Evolutionary conservation across 2,113 vertebrate species (phyloP), one percentile per base, ranked within the genome.

Genomic region (Nestor notabilis): DNA sequence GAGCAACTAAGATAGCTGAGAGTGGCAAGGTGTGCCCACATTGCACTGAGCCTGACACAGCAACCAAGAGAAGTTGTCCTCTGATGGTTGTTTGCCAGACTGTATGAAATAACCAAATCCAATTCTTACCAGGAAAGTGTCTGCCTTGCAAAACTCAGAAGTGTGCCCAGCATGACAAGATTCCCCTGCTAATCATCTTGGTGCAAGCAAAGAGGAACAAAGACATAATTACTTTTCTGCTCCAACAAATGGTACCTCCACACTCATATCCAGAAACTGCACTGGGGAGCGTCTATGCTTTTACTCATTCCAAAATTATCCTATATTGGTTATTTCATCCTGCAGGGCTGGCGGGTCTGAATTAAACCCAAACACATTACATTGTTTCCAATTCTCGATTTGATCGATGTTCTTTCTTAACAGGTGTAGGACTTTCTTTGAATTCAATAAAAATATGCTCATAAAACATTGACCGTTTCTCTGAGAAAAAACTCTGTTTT

Each of bases 61-160:
- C 3, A 0, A 27, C 50, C 1, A 2, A 49, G n/a, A 83, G 65
- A 68, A 83, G 37, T 2, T 63, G 17, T 89, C 44, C 63, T 89
- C 69, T 69, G 77, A 69, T 35, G 63, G 58, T 14, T 83, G 47
- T 55, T 91, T 41, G 69, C 41, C 12, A 6, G 21, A 6, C 53
- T 50, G 33, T 19, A 64, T 69, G 58, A 64, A 87, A 87, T 24
- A 61, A 83, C 44, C 43, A 93, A 83, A 91, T 53, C 13, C 70
- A 75, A 6, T 43, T 72, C 77, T 74, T 70, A 71, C 0, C 18
- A 44, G 65, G 19, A 75, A 92, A 85, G 50, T n/a, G 44, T 72
- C 68, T 76, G 68, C 52, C 86, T 86, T 72, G 68, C 86, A 95
- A 80, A 95, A 82, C 55, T 56, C 63, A 10, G 53, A 70, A 93